These are phyloP conservation scores for Erpetoichthys calabaricus DNA, from an alignment of 2,797 vertebrate genomes.

Conservation along the genomic window DNA sequence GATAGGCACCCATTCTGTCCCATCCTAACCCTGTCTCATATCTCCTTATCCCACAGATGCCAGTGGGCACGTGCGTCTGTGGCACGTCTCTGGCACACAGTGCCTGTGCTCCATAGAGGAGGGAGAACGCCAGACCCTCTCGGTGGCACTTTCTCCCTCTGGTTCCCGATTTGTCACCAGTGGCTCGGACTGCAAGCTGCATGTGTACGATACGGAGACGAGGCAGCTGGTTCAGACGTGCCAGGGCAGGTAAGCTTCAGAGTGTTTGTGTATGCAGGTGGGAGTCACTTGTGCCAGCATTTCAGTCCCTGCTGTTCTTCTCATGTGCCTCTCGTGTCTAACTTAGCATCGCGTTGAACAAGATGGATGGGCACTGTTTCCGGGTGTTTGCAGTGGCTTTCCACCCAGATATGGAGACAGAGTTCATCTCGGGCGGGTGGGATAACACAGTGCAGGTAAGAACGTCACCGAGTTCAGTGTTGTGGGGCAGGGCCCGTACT, in stretches of 20 bases:
- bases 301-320: not conserved
- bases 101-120: slow-evolving; percentile 27
- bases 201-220: slow-evolving; percentile 33
- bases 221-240: slow-evolving; percentile 9
- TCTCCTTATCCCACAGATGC: slow-evolving; percentile 22
- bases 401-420: slow-evolving; percentile 28
- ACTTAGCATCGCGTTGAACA: slow-evolving; percentile 19
- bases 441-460: slow-evolving; percentile 41
- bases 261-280: not conserved
- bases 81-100: slow-evolving; percentile 31
- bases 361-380: slow-evolving; percentile 37
- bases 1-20: not conserved
- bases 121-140: slow-evolving; percentile 27
- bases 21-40: slow-evolving; percentile 6
- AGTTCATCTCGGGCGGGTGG: slow-evolving; percentile 43
- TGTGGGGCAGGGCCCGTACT: not conserved
- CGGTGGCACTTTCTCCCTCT: slow-evolving; percentile 22
- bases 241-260: not conserved
- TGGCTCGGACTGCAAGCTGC: slow-evolving; percentile 29
- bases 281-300: not conserved
- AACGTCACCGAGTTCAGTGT: not conserved
- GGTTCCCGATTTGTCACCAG: slow-evolving; percentile 25
- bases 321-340: not conserved
- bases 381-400: slow-evolving; percentile 34
- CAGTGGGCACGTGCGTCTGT: slow-evolving; percentile 29